Evolutionary conservation across 1,140 invertebrate genomes (phyloP).

Genomic region (Calephelis virginiensis): DNA sequence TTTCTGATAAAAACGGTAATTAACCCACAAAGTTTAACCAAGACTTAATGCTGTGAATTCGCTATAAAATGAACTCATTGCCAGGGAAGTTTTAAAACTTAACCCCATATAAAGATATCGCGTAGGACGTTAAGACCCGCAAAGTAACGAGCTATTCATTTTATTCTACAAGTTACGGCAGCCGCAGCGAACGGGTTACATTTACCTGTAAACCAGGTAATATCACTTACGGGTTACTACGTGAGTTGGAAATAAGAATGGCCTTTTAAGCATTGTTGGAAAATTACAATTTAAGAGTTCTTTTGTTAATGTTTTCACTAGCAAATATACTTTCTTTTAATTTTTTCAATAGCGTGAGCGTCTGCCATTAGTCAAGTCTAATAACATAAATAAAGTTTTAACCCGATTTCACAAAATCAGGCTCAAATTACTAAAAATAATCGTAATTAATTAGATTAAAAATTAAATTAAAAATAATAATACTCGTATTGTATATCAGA

Average conservation of each 20-base stretch:
- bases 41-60: neutral
- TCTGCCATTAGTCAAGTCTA: no score
- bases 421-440: no score
- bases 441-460: no score
- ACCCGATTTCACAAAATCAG: no score
- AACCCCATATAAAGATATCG: slow-evolving; percentile 16
- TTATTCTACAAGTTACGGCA: slow-evolving; percentile 12
- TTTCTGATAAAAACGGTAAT: neutral
- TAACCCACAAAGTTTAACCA: slow-evolving; percentile 1
- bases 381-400: no score
- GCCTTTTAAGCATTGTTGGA: slow-evolving; percentile 4
- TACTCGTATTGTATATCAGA: no score
- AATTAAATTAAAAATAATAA: no score
- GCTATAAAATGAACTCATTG: slow-evolving; percentile 10
- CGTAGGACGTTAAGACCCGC: slow-evolving; percentile 13
- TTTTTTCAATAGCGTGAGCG: no score
- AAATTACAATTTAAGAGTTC: slow-evolving; percentile 3
- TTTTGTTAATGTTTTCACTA: neutral
- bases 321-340: no score
- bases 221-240: slow-evolving; percentile 14
- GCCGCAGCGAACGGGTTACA: slow-evolving; percentile 11
- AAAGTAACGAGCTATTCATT: slow-evolving; percentile 14
- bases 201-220: slow-evolving; percentile 10
- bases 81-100: slow-evolving; percentile 14
- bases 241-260: slow-evolving; percentile 2